phyloP scores from a whole-genome alignment of 2,113 vertebrate species.

The Stegostoma tigrinum region DNA sequence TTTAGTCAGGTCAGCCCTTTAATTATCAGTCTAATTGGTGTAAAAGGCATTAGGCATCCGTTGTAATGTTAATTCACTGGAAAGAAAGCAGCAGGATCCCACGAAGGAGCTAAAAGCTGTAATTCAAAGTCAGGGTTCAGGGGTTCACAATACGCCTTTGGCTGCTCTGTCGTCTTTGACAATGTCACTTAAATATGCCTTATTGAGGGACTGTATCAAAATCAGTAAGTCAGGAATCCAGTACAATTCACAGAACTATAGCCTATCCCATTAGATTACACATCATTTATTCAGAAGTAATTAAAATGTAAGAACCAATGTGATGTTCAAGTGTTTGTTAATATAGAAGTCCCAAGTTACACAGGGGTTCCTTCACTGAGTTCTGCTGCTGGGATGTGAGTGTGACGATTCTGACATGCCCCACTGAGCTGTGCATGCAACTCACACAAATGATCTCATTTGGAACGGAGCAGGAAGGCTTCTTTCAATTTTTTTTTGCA shows the following conservation, averaged over 20 bases:
- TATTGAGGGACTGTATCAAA: background rate
- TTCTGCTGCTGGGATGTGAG: background rate
- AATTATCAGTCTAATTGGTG: conserved; percentile 10
- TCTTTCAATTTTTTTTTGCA: background rate
- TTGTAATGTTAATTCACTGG: conserved; percentile 9
- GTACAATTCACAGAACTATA: background rate
- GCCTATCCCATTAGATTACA: background rate
- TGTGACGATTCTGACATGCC: background rate
- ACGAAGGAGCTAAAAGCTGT: background rate
- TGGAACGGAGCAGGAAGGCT: background rate
- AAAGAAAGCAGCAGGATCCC: background rate
- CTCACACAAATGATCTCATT: background rate
- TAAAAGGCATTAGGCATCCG: conserved; percentile 1
- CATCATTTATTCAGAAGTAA: conserved; percentile 7
- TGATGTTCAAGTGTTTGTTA: background rate
- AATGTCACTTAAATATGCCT: background rate
- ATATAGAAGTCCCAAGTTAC: background rate
- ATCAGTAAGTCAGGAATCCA: background rate
- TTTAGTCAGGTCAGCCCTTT: background rate
- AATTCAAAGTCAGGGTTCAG: conserved; percentile 13
- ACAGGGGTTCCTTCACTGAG: background rate
- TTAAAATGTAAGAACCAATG: background rate
- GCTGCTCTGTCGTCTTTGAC: background rate
- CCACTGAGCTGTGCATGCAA: background rate
- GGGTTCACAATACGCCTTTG: background rate